Percentiles rank a stretch among this genome's conserved stretches.
Evolutionary conservation across 2,797 vertebrate genomes (phyloP).

Genomic region (Pantherophis alleghaniensis): DNA sequence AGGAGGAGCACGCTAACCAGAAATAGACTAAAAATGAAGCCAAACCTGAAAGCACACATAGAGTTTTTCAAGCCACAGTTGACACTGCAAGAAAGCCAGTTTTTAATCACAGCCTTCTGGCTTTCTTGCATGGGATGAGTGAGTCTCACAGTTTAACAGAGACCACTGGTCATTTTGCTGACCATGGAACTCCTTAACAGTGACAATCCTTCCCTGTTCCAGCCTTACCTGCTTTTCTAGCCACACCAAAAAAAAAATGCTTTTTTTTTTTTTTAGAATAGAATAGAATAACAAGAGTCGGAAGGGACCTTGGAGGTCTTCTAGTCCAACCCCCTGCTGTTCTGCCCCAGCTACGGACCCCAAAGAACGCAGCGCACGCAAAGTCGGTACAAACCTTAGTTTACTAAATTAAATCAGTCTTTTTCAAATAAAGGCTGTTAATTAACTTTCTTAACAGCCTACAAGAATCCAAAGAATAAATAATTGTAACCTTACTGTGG

Average conservation of each 20-base stretch:
- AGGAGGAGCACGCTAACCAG: conserved; percentile 12
- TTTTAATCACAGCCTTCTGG: conserved; percentile 42
- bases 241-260: not conserved
- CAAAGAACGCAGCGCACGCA: too few species aligned
- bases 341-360: too few species aligned
- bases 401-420: too few species aligned
- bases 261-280: not conserved
- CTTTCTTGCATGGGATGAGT: conserved; percentile 36
- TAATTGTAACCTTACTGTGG: too few species aligned
- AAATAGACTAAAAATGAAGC: conserved; percentile 11
- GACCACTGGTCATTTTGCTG: conserved; percentile 9
- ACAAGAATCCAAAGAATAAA: too few species aligned
- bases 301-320: too few species aligned
- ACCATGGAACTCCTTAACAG: not conserved
- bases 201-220: conserved; percentile 47
- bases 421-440: too few species aligned
- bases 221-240: not conserved
- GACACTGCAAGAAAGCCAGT: conserved; percentile 39
- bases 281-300: too few species aligned
- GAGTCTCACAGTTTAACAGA: conserved; percentile 40
- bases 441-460: too few species aligned
- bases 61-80: conserved; percentile 28
- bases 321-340: too few species aligned
- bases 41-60: conserved; percentile 17
- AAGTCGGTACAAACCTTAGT: too few species aligned